Evolutionary conservation across 2,113 vertebrate genomes (phyloP).

Genomic region (Macroglossus sobrinus): DNA sequence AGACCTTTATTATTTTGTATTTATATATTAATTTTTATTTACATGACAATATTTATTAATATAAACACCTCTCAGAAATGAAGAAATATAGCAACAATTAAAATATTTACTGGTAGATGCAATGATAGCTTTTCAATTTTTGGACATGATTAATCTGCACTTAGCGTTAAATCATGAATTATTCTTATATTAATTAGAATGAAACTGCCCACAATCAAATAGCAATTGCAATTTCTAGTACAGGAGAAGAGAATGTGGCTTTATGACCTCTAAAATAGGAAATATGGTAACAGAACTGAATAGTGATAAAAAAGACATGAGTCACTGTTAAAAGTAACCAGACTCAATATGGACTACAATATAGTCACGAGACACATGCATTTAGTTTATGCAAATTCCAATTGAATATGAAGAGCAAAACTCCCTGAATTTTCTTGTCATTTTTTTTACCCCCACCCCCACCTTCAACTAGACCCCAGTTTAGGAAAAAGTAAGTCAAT

Average conservation of each 20-base stretch:
- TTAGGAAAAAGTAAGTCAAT: not conserved
- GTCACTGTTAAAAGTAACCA: not conserved
- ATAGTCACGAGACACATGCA: not conserved
- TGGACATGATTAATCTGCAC: not conserved
- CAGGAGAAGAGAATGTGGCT: not conserved
- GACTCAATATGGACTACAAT: not conserved
- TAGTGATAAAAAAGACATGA: not conserved
- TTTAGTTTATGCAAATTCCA: not conserved
- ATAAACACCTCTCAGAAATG: not conserved
- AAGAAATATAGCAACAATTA: not conserved
- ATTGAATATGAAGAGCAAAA: not conserved
- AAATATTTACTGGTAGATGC: not conserved
- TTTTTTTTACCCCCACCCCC: not conserved
- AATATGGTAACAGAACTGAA: not conserved
- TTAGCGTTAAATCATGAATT: conserved; percentile 31
- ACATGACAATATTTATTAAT: conserved; percentile 9
- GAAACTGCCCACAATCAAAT: not conserved
- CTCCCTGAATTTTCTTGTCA: not conserved
- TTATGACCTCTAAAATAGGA: not conserved
- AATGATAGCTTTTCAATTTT: not conserved
- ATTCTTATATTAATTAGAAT: conserved; percentile 29
- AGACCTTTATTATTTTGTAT: not conserved
- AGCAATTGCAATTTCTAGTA: not conserved
- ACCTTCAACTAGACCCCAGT: not conserved
- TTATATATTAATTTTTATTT: not conserved